A percentile compares a stretch with the other conserved stretches of the same genome.
phyloP scores from a whole-genome alignment of 2,797 vertebrate species.

The Meda fulgida region DNA sequence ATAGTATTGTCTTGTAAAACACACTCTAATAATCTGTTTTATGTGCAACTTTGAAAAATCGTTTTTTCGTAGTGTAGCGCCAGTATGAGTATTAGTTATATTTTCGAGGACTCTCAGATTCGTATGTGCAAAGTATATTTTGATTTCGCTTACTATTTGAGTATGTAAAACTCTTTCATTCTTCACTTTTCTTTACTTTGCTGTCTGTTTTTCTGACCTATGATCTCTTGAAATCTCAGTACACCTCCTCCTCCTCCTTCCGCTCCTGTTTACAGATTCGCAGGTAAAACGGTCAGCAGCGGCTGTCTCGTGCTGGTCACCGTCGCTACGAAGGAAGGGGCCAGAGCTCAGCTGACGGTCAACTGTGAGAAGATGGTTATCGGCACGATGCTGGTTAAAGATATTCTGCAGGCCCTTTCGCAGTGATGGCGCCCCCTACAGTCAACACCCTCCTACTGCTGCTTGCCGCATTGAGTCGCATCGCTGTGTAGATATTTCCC shows the following conservation, averaged over 20 bases:
- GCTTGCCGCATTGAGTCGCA: constrained; percentile 22
- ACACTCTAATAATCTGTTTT: too few species aligned
- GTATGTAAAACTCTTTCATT: constrained; percentile 5
- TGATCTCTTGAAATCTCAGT: constrained; percentile 68
- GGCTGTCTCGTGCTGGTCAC: constrained; percentile 92
- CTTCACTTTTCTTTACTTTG: constrained; percentile 18
- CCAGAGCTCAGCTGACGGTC: constrained; percentile 84
- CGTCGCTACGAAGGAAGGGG: constrained; percentile 79
- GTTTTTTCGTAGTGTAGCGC: too few species aligned
- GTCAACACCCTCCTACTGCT: constrained; percentile 7
- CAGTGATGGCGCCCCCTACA: constrained; percentile 76
- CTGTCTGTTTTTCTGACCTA: constrained; percentile 59
- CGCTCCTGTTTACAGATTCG: constrained; percentile 82
- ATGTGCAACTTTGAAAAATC: too few species aligned
- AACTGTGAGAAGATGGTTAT: constrained; percentile 99
- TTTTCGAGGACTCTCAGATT: neutral
- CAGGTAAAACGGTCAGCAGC: constrained; percentile 88
- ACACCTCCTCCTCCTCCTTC: constrained; percentile 67
- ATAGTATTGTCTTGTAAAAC: too few species aligned
- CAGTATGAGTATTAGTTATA: neutral
- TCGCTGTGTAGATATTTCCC: constrained; percentile 52
- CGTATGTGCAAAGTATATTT: neutral
- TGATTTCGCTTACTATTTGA: neutral
- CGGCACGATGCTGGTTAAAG: constrained; percentile 96
- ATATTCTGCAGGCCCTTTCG: constrained; percentile 87